These are phyloP conservation scores for Drosophila cyrtoloma DNA, from an alignment of 2,888 invertebrate genomes.

Conservation along the genomic window DNA sequence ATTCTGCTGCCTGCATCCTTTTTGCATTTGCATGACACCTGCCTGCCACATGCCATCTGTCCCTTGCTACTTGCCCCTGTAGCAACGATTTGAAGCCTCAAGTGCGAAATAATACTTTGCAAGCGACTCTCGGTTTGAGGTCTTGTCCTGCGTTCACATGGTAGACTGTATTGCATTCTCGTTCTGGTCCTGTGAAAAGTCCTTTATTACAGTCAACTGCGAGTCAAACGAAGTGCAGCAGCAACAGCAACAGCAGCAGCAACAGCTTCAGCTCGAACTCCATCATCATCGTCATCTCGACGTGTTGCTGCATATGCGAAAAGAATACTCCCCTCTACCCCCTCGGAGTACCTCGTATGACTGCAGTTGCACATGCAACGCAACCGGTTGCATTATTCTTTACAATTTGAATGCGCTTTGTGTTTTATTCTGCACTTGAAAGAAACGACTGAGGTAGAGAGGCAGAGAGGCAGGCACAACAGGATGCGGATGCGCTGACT, in stretches of 20 bases:
- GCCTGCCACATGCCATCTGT: slow-evolving; percentile 34
- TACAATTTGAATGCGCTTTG: slow-evolving; percentile 66
- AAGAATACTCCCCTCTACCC: slow-evolving; percentile 7
- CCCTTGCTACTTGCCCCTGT: slow-evolving; percentile 17
- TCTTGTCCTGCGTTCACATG: slow-evolving; percentile 5
- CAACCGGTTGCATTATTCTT: slow-evolving; percentile 76
- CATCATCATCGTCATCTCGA: slow-evolving; percentile 17
- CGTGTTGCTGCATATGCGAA: slow-evolving; percentile 68
- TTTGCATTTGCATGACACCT: slow-evolving; percentile 44
- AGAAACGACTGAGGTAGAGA: slow-evolving; percentile 31
- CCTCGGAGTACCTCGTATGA: not conserved
- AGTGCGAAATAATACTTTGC: slow-evolving; percentile 69
- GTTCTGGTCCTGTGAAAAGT: slow-evolving; percentile 65
- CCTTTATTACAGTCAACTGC: slow-evolving; percentile 82
- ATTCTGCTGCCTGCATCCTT: slow-evolving; percentile 12
- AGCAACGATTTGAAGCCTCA: slow-evolving; percentile 61
- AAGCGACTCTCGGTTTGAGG: slow-evolving; percentile 6
- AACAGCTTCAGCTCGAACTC: slow-evolving; percentile 29
- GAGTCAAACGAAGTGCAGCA: slow-evolving; percentile 77
- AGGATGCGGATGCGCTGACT: slow-evolving; percentile 59
- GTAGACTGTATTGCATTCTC: slow-evolving; percentile 52
- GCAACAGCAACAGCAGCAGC: slow-evolving; percentile 8
- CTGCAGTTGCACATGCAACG: slow-evolving; percentile 74
- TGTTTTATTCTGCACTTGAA: slow-evolving; percentile 67
- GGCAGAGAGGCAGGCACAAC: slow-evolving; percentile 34